Percentiles rank a stretch among this genome's conserved stretches.
Evolutionary conservation across 2,113 vertebrate genomes (phyloP).

Genomic region (Prietella phreatophila): DNA sequence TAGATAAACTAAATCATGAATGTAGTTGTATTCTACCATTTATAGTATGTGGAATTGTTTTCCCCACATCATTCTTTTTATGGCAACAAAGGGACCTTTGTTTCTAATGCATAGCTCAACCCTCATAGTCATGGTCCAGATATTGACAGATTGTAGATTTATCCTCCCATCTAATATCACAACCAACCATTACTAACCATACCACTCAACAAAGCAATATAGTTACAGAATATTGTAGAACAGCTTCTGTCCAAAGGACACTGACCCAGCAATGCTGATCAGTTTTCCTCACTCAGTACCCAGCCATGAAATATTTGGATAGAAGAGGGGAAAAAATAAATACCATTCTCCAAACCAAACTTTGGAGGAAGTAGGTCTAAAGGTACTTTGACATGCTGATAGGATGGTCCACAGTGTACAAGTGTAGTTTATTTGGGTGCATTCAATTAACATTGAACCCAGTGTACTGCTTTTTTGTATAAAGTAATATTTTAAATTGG

Average conservation of each 20-base stretch:
- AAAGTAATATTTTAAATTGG: neutral
- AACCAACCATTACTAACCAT: neutral
- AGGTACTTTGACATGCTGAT: neutral
- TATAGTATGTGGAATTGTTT: neutral
- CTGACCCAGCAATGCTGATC: constrained; percentile 71
- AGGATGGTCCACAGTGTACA: constrained; percentile 17
- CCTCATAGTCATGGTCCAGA: neutral
- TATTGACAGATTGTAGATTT: neutral
- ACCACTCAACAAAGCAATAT: neutral
- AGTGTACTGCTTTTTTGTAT: constrained; percentile 7
- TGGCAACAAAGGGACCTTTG: neutral
- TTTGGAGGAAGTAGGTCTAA: neutral
- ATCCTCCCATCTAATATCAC: neutral
- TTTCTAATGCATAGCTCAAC: neutral
- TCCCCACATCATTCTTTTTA: neutral
- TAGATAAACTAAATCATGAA: neutral
- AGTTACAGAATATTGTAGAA: constrained; percentile 63
- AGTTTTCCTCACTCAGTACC: constrained; percentile 59
- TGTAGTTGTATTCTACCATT: neutral
- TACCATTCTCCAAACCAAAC: neutral
- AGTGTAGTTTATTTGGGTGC: constrained; percentile 1
- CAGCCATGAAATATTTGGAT: constrained; percentile 65
- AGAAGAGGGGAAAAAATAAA: neutral
- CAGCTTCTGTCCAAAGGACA: constrained; percentile 67
- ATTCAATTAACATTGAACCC: neutral